phyloP scores from a whole-genome alignment of 2,113 vertebrate genomes.

The Geothlypis trichas region DNA sequence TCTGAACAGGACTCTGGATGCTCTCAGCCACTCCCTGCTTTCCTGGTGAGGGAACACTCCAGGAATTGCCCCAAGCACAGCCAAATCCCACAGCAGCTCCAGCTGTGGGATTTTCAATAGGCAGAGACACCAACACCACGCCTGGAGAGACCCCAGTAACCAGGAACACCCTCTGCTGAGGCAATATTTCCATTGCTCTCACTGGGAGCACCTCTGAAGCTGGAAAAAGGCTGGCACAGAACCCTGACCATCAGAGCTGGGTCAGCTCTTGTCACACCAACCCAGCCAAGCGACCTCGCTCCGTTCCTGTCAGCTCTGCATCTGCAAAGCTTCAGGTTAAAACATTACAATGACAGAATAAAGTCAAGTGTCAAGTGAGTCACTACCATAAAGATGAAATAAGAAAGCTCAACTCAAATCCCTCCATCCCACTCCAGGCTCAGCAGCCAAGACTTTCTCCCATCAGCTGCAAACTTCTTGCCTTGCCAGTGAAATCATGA shows the following conservation, averaged over 20 bases:
- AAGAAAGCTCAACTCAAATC: not conserved
- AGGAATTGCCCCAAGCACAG: not conserved
- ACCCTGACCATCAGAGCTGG: not conserved
- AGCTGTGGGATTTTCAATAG: not conserved
- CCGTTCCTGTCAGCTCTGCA: not conserved
- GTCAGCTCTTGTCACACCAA: not conserved
- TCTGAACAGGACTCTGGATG: not conserved
- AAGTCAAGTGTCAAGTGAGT: slow-evolving; percentile 32
- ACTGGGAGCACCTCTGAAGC: not conserved
- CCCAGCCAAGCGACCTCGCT: not conserved
- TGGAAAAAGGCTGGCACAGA: not conserved
- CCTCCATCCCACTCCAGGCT: not conserved
- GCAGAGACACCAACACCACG: not conserved
- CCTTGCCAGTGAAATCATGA: not conserved
- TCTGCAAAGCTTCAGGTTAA: not conserved
- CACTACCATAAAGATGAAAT: slow-evolving; percentile 23
- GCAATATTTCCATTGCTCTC: not conserved
- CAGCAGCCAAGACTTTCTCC: slow-evolving; percentile 32
- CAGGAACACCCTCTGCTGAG: not conserved
- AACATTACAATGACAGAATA: not conserved
- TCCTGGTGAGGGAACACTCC: not conserved
- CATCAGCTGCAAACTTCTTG: not conserved
- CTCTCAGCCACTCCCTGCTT: not conserved
- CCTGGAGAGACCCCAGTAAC: not conserved
- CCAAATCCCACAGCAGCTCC: not conserved